These are phyloP conservation scores for Palloptera scutellata DNA, from an alignment of 2,888 invertebrate genomes.

Conservation along the genomic window DNA sequence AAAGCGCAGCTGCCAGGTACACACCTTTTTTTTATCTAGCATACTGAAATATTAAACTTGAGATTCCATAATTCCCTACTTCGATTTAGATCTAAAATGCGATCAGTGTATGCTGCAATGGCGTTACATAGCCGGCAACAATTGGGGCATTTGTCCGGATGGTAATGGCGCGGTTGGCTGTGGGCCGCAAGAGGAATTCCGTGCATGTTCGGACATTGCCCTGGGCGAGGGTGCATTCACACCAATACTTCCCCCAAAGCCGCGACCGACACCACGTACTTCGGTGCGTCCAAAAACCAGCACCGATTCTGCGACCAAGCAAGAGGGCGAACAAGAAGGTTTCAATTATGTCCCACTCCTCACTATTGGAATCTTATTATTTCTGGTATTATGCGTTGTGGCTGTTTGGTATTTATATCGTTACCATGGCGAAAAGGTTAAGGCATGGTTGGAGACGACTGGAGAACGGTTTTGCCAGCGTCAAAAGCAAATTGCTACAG, in stretches of 20 bases:
- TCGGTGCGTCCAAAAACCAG: constrained; percentile 36
- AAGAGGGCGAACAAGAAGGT: constrained; percentile 46
- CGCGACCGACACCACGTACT: constrained; percentile 50
- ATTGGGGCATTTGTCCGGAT: constrained; percentile 80
- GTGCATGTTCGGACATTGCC: constrained; percentile 83
- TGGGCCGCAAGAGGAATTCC: constrained; percentile 88
- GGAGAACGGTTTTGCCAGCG: constrained; percentile 37
- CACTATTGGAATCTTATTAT: constrained; percentile 72
- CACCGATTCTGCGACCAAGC: constrained; percentile 40
- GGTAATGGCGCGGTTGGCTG: constrained; percentile 84
- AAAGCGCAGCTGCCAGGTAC: constrained; percentile 69
- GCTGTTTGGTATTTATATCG: constrained; percentile 78
- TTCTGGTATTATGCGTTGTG: constrained; percentile 72
- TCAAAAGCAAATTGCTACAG: constrained; percentile 26
- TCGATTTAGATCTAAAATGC: constrained; percentile 70
- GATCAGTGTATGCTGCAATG: constrained; percentile 87
- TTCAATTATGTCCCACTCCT: constrained; percentile 67
- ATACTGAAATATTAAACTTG: background rate
- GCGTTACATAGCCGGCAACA: constrained; percentile 87
- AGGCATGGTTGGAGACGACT: constrained; percentile 57
- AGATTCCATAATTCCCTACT: background rate
- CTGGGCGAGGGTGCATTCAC: constrained; percentile 68
- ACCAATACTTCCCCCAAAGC: constrained; percentile 53
- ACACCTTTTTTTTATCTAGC: background rate
- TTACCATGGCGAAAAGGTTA: constrained; percentile 76